Base-by-base conservation (phyloP, 2,797 vertebrate species). In the Helarctos malayanus region DNA sequence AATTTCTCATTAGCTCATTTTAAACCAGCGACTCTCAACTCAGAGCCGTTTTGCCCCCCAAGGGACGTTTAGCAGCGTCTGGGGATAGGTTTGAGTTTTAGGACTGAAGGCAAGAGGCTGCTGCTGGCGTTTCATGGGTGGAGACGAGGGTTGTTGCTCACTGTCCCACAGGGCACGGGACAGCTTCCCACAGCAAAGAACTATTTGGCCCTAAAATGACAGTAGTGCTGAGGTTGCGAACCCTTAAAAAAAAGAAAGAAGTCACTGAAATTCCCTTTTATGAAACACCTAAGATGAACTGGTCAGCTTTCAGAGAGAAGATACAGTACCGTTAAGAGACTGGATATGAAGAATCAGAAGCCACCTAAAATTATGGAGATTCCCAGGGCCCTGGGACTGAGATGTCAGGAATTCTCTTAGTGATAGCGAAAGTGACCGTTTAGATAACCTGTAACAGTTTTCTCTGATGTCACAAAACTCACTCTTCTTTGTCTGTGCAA, bases 1-100 rank as follows among this genome's bases (percentile, higher is more conserved):
- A 79, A 61, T 96, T 69, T 96, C 75, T 89, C 78, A 56, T 95
- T 81, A 88, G 76, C 71, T 97, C 94, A 92, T 96, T 92, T 96
- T 93, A 92, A 95, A 61, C 25, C 81, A 75, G 52, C 57, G 71
- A 38, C 68, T 96, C 92, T 95, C 61, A 92, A 90, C 47, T 5
- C 27, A 68, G 91, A 61, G 92, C 65, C 57, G 3, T 85, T 68
- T 73, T 54, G 19, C n/a, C 18, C 18, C 32, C 7, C 11, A 38
- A 45, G 65, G 32, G 76, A 90, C 21, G 59, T 88, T 38, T 63
- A 75, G 11, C 49, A 9, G 32, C 79, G 45, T 95, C 89, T 95
- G 18, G 59, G 78, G 89, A 23, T 7, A 23, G 14, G 61, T 83
- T 68, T 81, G n/a, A 89, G 63, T 73, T 32, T 19, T 32, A n/a